A percentile compares a stretch with the other conserved stretches of the same genome.
Evolutionary conservation across 2,797 vertebrate species (phyloP).

Genomic region (Silurus aristotelis): DNA sequence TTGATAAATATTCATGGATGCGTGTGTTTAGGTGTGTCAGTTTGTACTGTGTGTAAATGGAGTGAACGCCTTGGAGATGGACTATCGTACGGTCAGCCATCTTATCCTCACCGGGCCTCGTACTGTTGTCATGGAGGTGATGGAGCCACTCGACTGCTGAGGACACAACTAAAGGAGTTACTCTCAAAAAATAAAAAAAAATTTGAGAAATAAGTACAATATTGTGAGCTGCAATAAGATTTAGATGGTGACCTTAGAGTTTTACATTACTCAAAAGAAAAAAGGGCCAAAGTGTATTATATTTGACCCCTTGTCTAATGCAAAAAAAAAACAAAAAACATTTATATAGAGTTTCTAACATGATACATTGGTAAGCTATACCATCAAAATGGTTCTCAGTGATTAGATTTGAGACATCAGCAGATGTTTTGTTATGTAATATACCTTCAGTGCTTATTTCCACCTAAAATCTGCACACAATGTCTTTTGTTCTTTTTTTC

Average conservation of each 20-base stretch:
- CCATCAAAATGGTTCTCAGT: not conserved
- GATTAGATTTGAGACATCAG: not conserved
- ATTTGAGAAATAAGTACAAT: not conserved
- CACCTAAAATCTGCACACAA: not conserved
- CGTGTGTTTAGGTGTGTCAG: constrained; percentile 81
- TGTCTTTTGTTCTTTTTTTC: not conserved
- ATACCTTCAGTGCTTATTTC: not conserved
- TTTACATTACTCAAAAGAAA: not conserved
- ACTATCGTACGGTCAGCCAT: constrained; percentile 89
- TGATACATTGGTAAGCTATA: not conserved
- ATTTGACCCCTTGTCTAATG: not conserved
- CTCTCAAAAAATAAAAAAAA: not conserved
- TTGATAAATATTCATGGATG: not conserved
- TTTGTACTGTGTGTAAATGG: constrained; percentile 90
- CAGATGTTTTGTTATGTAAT: not conserved
- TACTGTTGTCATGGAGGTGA: constrained; percentile 91
- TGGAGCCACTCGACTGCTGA: constrained; percentile 85
- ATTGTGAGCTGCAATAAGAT: not conserved
- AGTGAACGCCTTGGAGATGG: constrained; percentile 82
- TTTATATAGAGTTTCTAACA: not conserved
- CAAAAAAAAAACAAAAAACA: not conserved
- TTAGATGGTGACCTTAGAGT: not conserved
- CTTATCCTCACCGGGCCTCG: constrained; percentile 88
- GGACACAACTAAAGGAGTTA: not conserved
- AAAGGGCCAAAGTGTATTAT: not conserved